Conservation (phyloP, 2,888 invertebrate species). For the Acleris sparsana region DNA sequence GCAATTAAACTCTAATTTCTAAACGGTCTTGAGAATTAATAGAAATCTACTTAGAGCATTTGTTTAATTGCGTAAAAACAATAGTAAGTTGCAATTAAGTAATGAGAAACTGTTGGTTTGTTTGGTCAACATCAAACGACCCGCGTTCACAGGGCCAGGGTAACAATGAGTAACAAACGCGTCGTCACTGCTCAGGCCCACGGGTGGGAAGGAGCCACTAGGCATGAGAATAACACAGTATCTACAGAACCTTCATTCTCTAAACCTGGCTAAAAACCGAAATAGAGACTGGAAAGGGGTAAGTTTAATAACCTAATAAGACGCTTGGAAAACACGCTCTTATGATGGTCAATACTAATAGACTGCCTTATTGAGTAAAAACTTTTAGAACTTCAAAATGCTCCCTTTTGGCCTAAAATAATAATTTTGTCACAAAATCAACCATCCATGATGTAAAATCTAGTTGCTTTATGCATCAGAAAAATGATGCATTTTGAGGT, state of each 20-base stretch:
- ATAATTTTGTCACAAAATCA: no score
- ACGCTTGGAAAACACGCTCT: background rate
- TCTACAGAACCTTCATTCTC: background rate
- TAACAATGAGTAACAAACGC: constrained; percentile 36
- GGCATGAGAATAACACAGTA: constrained; percentile 38
- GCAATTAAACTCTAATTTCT: constrained; percentile 44
- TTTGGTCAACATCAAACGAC: constrained; percentile 68
- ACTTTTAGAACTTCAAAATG: no score
- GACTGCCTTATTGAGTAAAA: no score
- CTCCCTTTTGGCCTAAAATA: no score
- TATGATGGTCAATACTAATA: no score
- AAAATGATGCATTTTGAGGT: no score
- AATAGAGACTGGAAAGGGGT: background rate
- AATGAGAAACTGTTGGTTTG: constrained; percentile 72
- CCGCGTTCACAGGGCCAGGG: constrained; percentile 62
- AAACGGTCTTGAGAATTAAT: constrained; percentile 66
- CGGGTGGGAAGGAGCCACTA: constrained; percentile 38
- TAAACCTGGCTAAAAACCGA: background rate
- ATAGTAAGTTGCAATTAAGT: constrained; percentile 75
- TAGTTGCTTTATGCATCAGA: no score
- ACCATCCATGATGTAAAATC: no score
- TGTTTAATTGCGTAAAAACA: constrained; percentile 75
- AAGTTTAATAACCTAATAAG: background rate
- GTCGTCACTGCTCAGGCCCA: constrained; percentile 21
- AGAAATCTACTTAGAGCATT: constrained; percentile 71